Percentiles rank a stretch among this genome's conserved stretches.
Evolutionary conservation across 2,113 vertebrate genomes (phyloP).

Genomic region (Elaphurus davidianus): DNA sequence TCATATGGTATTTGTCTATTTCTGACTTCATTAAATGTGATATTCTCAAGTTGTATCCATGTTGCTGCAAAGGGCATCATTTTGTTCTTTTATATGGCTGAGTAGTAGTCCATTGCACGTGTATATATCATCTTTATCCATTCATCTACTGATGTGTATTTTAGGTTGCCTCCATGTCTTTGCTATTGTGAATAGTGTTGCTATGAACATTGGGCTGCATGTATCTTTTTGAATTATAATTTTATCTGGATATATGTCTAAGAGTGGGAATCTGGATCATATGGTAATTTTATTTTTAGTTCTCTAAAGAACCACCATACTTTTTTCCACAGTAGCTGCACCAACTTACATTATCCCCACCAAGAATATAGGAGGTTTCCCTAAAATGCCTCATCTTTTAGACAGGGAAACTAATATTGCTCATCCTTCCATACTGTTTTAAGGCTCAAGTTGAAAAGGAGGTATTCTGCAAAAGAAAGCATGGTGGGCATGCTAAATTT

Average conservation of each 20-base stretch:
- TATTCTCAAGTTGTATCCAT: neutral
- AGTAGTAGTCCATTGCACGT: neutral
- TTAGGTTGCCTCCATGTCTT: neutral
- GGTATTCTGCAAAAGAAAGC: neutral
- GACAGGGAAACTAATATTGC: neutral
- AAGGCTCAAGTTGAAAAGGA: neutral
- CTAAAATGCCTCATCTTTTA: neutral
- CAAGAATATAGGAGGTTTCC: neutral
- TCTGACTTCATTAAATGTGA: neutral
- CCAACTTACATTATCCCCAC: neutral
- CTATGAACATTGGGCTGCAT: neutral
- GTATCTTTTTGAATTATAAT: neutral
- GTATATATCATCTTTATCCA: neutral
- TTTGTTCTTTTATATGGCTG: neutral
- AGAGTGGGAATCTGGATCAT: neutral
- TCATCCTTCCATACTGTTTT: neutral
- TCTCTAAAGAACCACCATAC: neutral
- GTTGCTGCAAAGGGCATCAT: neutral
- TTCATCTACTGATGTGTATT: neutral
- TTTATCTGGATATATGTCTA: neutral
- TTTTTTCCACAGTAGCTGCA: neutral
- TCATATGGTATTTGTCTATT: neutral
- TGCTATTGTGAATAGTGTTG: neutral
- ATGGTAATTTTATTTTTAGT: neutral
- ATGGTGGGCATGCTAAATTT: neutral